Conservation (phyloP, 1,140 invertebrate genomes). For the Bombus polaris region DNA sequence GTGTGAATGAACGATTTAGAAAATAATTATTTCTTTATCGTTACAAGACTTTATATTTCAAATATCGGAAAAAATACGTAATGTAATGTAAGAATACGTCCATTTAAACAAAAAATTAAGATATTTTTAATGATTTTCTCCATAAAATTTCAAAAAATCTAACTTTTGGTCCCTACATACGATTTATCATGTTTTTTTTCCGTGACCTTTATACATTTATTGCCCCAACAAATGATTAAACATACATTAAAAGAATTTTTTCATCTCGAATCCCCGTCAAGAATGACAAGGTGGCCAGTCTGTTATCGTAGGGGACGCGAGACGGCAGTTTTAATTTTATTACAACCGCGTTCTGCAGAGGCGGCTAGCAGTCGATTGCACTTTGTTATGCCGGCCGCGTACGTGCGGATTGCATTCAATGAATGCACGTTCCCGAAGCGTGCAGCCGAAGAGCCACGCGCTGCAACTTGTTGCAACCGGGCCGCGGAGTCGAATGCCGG, state of each 20-base stretch:
- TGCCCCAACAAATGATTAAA: neutral
- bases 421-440: slow-evolving; percentile 28
- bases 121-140: too few relatives aligned
- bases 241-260: neutral
- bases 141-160: too few relatives aligned
- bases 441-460: slow-evolving; percentile 31
- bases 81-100: too few relatives aligned
- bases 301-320: neutral
- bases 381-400: slow-evolving; percentile 33
- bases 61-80: too few relatives aligned
- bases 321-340: slow-evolving; percentile 32
- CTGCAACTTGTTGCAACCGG: slow-evolving; percentile 70
- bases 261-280: neutral
- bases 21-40: too few relatives aligned
- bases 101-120: too few relatives aligned
- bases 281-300: neutral
- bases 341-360: slow-evolving; percentile 18
- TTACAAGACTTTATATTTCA: too few relatives aligned
- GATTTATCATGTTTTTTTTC: too few relatives aligned
- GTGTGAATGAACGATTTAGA: too few relatives aligned
- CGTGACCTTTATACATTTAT: neutral
- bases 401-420: slow-evolving; percentile 39
- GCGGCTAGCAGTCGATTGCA: slow-evolving; percentile 36
- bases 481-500: slow-evolving; percentile 18
- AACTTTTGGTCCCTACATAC: too few relatives aligned